Evolutionary conservation across 2,888 invertebrate genomes (phyloP).

Genomic region (Coleophora flavipennella): DNA sequence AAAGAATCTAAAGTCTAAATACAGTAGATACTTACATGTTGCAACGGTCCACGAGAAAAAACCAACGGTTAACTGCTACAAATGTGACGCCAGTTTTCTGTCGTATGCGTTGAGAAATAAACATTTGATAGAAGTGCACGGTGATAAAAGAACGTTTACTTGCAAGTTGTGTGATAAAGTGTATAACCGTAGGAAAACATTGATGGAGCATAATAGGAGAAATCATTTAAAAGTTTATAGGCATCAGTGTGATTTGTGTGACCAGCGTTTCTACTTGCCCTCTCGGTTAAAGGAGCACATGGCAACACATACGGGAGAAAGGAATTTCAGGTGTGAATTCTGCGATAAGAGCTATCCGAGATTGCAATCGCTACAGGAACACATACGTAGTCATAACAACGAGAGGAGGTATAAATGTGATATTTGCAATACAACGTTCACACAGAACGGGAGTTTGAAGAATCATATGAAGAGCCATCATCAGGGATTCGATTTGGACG

Average conservation of each 20-base stretch:
- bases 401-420: constrained; percentile 70
- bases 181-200: constrained; percentile 49
- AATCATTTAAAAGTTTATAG: constrained; percentile 50
- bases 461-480: constrained; percentile 72
- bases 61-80: constrained; percentile 52
- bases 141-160: constrained; percentile 48
- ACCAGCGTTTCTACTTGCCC: constrained; percentile 57
- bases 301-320: constrained; percentile 66
- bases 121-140: constrained; percentile 54
- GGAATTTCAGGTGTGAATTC: constrained; percentile 63
- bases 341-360: constrained; percentile 74
- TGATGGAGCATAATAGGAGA: constrained; percentile 50
- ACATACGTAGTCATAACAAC: constrained; percentile 66
- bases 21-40: constrained; percentile 47
- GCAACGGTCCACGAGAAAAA: constrained; percentile 56
- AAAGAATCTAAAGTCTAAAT: constrained; percentile 52
- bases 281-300: constrained; percentile 60
- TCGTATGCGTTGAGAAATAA: constrained; percentile 47
- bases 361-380: constrained; percentile 70
- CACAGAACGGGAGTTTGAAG: constrained; percentile 70
- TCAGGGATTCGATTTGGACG: constrained; percentile 38
- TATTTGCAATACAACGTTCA: constrained; percentile 65
- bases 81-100: constrained; percentile 51
- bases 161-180: constrained; percentile 55
- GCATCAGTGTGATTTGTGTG: constrained; percentile 56